Percentiles rank a stretch among this genome's conserved stretches.
Conservation (phyloP, 1,140 invertebrate species). For the Ips nitidus region DNA sequence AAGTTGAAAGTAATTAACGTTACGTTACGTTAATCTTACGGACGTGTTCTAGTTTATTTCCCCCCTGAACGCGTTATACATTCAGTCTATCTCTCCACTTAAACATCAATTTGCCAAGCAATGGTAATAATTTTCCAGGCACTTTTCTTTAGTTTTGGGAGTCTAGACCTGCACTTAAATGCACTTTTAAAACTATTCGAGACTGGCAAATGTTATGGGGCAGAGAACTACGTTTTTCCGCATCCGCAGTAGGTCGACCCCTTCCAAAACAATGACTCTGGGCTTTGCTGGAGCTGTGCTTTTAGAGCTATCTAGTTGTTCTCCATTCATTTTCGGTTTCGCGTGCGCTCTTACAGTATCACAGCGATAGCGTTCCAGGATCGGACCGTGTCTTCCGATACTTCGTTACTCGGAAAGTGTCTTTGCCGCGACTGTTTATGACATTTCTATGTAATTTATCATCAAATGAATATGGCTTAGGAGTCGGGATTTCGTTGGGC, state of each 20-base stretch:
- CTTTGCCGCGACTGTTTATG: slow-evolving; percentile 2
- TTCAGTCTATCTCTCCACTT: no score
- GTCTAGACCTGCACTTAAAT: no score
- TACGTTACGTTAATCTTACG: no score
- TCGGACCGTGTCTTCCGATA: background rate
- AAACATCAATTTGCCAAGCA: no score
- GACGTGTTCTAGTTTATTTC: no score
- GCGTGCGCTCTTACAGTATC: slow-evolving; percentile 20
- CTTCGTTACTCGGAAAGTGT: background rate
- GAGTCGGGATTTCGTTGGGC: background rate
- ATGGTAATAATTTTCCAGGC: no score
- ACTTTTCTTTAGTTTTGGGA: no score
- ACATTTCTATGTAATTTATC: slow-evolving; percentile 1
- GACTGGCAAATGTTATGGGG: slow-evolving; percentile 14
- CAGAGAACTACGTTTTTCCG: slow-evolving; percentile 15
- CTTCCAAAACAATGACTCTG: slow-evolving; percentile 27
- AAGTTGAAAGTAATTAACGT: no score
- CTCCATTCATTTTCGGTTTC: slow-evolving; percentile 15
- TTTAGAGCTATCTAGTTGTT: slow-evolving; percentile 24
- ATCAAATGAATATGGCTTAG: background rate
- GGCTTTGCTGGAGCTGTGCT: slow-evolving; percentile 20
- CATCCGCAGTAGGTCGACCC: slow-evolving; percentile 20
- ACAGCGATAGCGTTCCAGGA: slow-evolving; percentile 1
- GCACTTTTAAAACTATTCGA: slow-evolving; percentile 20
- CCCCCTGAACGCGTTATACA: no score